These are phyloP conservation scores for Nematolebias whitei DNA, from an alignment of 2,113 vertebrate species.

Conservation along the genomic window DNA sequence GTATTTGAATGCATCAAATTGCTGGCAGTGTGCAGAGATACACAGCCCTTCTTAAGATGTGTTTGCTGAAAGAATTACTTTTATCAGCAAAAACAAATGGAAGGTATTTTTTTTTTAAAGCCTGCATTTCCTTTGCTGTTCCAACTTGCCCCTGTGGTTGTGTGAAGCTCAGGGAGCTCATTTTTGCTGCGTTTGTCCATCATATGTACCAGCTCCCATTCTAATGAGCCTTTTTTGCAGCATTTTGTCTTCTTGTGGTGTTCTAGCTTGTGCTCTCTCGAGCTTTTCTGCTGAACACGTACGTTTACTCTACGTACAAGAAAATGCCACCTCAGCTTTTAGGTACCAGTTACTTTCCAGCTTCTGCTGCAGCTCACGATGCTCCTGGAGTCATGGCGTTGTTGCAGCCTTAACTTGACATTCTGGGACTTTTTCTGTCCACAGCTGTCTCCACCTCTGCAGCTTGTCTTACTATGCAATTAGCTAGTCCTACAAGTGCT, in stretches of 20 bases:
- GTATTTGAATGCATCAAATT: too few relatives aligned
- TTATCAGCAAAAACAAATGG: too few relatives aligned
- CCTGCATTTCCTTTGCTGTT: neutral
- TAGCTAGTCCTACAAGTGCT: constrained; percentile 17
- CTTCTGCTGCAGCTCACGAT: neutral
- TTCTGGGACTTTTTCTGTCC: constrained; percentile 1
- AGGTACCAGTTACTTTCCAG: neutral
- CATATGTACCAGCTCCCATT: constrained; percentile 12
- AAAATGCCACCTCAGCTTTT: constrained; percentile 48
- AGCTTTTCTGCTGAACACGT: constrained; percentile 18
- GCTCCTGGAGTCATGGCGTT: constrained; percentile 26
- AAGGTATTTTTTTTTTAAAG: too few relatives aligned
- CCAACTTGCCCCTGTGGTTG: neutral
- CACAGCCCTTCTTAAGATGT: too few relatives aligned
- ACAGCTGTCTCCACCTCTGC: constrained; percentile 6
- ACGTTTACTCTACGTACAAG: constrained; percentile 37
- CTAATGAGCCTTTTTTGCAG: constrained; percentile 44
- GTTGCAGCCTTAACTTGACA: constrained; percentile 6
- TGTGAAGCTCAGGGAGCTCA: constrained; percentile 15
- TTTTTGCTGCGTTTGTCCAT: constrained; percentile 22
- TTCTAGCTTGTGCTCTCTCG: constrained; percentile 20
- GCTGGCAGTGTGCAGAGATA: too few relatives aligned
- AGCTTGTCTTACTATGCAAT: constrained; percentile 43
- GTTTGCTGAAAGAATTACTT: too few relatives aligned
- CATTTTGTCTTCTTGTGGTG: constrained; percentile 12